phyloP scores from a whole-genome alignment of 2,888 invertebrate genomes.

The Isoperla grammatica region DNA sequence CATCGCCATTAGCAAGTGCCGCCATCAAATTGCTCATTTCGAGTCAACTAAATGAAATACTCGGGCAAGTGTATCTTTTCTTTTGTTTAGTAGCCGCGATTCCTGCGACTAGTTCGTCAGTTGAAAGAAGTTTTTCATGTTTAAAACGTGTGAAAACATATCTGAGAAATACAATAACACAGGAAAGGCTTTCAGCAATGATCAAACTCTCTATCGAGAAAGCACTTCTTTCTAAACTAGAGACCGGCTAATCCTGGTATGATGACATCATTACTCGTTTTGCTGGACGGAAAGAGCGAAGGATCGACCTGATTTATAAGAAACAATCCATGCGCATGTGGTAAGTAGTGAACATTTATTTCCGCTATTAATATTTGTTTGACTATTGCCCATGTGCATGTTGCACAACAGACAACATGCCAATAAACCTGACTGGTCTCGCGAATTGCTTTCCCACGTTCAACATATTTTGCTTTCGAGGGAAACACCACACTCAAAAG shows the following conservation, averaged over 20 bases:
- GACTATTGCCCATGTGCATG: too few species aligned
- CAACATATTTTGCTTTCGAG: too few species aligned
- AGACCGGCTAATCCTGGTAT: constrained; percentile 27
- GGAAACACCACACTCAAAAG: too few species aligned
- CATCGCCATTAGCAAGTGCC: not conserved
- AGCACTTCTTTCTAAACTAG: constrained; percentile 25
- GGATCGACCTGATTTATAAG: constrained; percentile 29
- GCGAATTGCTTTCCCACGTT: too few species aligned
- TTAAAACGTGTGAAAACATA: constrained; percentile 29
- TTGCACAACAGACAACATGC: too few species aligned
- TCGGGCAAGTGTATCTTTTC: constrained; percentile 25
- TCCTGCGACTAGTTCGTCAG: constrained; percentile 21
- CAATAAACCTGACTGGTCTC: too few species aligned
- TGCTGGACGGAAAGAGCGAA: constrained; percentile 28
- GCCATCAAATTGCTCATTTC: not conserved
- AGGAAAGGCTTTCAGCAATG: constrained; percentile 22
- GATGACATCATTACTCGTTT: constrained; percentile 32
- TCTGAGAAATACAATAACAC: constrained; percentile 20
- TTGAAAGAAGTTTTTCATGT: constrained; percentile 19
- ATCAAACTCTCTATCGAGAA: constrained; percentile 29
- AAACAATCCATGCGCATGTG: too few species aligned
- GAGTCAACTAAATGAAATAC: constrained; percentile 16
- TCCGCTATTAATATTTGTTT: too few species aligned
- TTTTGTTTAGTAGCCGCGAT: constrained; percentile 26
- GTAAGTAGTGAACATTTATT: too few species aligned